These are phyloP conservation scores for Pyrgus malvae DNA, from an alignment of 2,888 invertebrate genomes.

Conservation along the genomic window DNA sequence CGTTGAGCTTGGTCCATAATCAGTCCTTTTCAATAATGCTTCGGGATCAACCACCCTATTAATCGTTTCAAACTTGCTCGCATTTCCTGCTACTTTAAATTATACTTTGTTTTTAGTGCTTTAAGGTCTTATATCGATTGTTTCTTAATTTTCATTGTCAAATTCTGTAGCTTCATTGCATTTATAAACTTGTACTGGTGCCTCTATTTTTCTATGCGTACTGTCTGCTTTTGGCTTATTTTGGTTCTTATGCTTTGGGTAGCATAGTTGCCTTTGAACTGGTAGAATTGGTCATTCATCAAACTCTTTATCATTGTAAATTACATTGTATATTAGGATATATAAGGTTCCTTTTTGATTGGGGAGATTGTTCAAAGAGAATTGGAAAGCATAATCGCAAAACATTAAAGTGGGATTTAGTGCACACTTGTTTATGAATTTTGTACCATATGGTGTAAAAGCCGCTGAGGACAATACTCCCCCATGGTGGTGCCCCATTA, in stretches of 20 bases:
- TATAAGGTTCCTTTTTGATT: slow-evolving; percentile 40
- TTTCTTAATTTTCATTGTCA: slow-evolving; percentile 43
- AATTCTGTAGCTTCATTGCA: slow-evolving; percentile 56
- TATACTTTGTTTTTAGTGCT: slow-evolving; percentile 36
- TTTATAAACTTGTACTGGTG: slow-evolving; percentile 55
- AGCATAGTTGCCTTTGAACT: not conserved
- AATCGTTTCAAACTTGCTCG: slow-evolving; percentile 63
- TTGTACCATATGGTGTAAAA: slow-evolving; percentile 79
- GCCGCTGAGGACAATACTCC: slow-evolving; percentile 74
- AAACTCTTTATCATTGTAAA: not conserved
- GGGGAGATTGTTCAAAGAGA: slow-evolving; percentile 29
- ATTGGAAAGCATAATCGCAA: slow-evolving; percentile 55
- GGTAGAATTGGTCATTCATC: not conserved
- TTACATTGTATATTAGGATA: not conserved
- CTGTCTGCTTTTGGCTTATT: not conserved
- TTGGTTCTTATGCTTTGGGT: not conserved
- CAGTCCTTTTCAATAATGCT: slow-evolving; percentile 69
- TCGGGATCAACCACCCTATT: slow-evolving; percentile 75
- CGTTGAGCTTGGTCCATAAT: slow-evolving; percentile 59
- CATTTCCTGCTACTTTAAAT: slow-evolving; percentile 16
- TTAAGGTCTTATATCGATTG: slow-evolving; percentile 35
- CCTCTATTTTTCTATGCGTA: slow-evolving; percentile 46
- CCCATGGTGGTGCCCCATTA: slow-evolving; percentile 64
- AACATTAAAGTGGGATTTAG: slow-evolving; percentile 66
- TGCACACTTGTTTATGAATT: slow-evolving; percentile 77